Evolutionary conservation across 2,888 invertebrate species (phyloP).

Genomic region (Rhimphoctona megacephalus): DNA sequence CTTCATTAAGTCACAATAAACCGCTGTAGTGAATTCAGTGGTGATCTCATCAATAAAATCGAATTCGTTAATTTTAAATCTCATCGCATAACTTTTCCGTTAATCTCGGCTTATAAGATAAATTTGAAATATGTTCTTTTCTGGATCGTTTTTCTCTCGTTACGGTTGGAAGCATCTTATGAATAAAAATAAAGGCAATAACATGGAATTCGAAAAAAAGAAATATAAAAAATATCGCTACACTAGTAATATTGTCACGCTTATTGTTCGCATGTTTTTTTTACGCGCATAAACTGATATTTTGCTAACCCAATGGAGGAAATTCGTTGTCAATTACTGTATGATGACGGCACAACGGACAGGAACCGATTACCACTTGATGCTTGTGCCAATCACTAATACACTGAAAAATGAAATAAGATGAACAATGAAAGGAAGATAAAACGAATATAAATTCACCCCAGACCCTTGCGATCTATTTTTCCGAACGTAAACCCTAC

Average conservation of each 20-base stretch:
- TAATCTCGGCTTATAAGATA: neutral
- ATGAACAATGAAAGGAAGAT: neutral
- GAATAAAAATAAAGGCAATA: neutral
- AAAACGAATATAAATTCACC: neutral
- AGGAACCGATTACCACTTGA: conserved; percentile 57
- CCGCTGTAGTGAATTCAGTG: neutral
- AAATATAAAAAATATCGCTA: neutral
- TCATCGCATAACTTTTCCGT: neutral
- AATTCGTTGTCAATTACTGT: conserved; percentile 76
- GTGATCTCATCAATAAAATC: neutral
- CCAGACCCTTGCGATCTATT: too few species aligned
- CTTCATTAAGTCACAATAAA: neutral
- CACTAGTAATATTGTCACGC: conserved; percentile 4
- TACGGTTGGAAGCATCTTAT: neutral
- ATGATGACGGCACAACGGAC: conserved; percentile 75
- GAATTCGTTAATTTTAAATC: neutral
- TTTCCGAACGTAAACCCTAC: too few species aligned
- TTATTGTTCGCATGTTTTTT: neutral
- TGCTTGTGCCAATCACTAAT: conserved; percentile 74
- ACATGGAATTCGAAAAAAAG: neutral
- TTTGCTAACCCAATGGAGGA: conserved; percentile 70
- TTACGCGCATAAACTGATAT: neutral
- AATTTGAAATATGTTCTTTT: neutral
- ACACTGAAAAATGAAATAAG: conserved; percentile 71
- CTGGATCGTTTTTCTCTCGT: neutral